Conservation (phyloP, 2,113 vertebrate species). For the Sprattus sprattus region DNA sequence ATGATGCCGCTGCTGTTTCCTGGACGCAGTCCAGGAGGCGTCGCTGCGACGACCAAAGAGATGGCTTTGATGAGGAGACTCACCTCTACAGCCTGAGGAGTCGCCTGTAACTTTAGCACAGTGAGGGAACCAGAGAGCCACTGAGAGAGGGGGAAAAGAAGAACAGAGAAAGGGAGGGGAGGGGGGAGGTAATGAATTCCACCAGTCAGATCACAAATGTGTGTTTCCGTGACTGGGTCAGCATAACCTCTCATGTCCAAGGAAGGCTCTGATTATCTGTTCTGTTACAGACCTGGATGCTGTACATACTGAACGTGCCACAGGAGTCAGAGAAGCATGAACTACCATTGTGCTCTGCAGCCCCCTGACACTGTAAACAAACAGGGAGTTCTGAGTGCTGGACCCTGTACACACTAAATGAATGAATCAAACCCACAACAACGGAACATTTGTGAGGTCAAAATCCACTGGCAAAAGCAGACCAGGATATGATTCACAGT, state of each 20-base stretch:
- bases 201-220: background rate
- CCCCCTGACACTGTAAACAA: slow-evolving; percentile 16
- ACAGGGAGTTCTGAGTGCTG: background rate
- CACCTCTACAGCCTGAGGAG: slow-evolving; percentile 48
- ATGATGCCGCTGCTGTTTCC: slow-evolving; percentile 39
- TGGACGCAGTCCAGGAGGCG: slow-evolving; percentile 45
- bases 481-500: background rate
- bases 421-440: background rate
- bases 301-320: background rate
- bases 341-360: background rate
- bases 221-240: slow-evolving; percentile 5
- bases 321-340: background rate
- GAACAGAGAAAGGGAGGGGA: background rate
- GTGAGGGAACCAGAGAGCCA: background rate
- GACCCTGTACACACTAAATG: background rate
- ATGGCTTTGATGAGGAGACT: slow-evolving; percentile 52
- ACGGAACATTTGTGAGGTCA: background rate
- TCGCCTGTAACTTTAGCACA: slow-evolving; percentile 19
- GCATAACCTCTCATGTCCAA: slow-evolving; percentile 22
- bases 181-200: slow-evolving; percentile 29
- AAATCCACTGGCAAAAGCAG: background rate
- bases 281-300: background rate
- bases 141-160: slow-evolving; percentile 10
- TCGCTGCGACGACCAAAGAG: slow-evolving; percentile 18
- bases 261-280: background rate